phyloP scores from a whole-genome alignment of 2,888 invertebrate species.

The Parthenolecanium corni region DNA sequence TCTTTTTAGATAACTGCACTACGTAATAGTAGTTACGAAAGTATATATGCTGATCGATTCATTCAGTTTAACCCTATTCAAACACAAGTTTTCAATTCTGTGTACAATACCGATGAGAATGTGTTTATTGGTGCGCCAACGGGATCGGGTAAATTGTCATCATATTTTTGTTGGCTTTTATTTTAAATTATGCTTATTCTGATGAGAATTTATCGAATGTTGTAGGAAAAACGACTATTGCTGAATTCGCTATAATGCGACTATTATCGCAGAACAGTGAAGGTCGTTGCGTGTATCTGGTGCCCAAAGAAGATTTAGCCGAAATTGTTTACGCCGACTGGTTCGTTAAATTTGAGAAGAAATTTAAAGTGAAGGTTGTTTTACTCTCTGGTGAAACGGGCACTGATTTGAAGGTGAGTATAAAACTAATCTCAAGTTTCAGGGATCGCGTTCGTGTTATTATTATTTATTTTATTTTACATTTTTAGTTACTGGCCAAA shows the following conservation, averaged over 20 bases:
- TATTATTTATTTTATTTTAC: too few species aligned
- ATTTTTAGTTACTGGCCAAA: conserved; percentile 60
- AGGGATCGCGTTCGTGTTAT: neutral
- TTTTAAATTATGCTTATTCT: neutral
- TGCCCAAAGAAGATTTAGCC: conserved; percentile 83
- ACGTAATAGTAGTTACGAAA: conserved; percentile 72
- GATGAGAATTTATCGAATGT: neutral
- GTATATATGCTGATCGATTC: conserved; percentile 66
- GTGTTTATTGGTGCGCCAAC: conserved; percentile 91
- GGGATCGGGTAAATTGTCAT: conserved; percentile 48
- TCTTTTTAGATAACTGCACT: conserved; percentile 60
- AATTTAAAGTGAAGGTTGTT: conserved; percentile 74
- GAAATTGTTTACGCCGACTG: conserved; percentile 83
- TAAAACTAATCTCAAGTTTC: conserved; percentile 30
- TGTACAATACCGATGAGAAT: conserved; percentile 96
- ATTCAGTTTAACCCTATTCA: conserved; percentile 97
- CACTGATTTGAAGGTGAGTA: conserved; percentile 75
- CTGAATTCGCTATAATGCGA: conserved; percentile 88
- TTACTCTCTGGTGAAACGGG: conserved; percentile 93
- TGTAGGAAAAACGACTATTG: conserved; percentile 69
- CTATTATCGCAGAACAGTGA: conserved; percentile 61
- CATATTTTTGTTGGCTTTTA: neutral
- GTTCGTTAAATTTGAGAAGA: conserved; percentile 73
- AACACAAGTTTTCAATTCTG: conserved; percentile 96
- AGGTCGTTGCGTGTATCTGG: conserved; percentile 86